Base-by-base conservation (phyloP, 1,140 invertebrate species). In the Drosophila lacteicornis region DNA sequence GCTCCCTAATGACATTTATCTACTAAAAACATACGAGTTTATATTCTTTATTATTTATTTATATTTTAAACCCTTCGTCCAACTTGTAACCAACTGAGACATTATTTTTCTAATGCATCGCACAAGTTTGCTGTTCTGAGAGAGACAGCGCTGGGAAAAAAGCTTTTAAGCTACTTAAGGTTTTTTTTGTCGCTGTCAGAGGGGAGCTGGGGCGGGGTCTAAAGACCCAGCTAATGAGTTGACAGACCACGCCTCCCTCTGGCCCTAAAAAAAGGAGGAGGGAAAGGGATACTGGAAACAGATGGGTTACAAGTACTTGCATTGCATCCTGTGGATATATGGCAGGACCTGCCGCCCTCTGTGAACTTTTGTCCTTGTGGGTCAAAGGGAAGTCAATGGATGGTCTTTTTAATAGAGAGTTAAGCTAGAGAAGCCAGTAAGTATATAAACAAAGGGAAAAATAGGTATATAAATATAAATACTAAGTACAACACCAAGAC, bases 161-260 rank as follows among this genome's bases (percentile, higher is more conserved):
- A 70, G 67, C 67, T 70, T 70, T 70, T 70, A 70, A 70, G 67
- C 67, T 69, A 68, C 67, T 70, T 70, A 66, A 30, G 27, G 40
- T 6, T 45, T 36, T 17, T 36, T 57, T 57, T 25, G n/a, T 4
- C 3, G 36, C 17, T 17, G 27, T 19, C 17, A 3, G 6, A 13
- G 6, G 40, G 36, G 19, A 43, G 53, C 7, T 2, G 13, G 12
- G 13, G 7, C 15, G 19, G 27, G 59, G 61, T 22, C 43, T 66
- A 47, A 63, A n/a, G 45, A 46, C 40, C 22, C 67, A 33, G 49
- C 67, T 70, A 70, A 70, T 70, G 67, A 70, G 67, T 70, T 70
- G 63, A 70, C 67, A 68, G 63, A 22, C 63, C 67, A 70, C 67
- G 67, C 67, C 67, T 42, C 47, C 12, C 5, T 15, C 9, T 4